Percentiles rank a stretch among this genome's conserved stretches.
phyloP scores from a whole-genome alignment of 1,140 invertebrate species.

The Drosophila watanabei region DNA sequence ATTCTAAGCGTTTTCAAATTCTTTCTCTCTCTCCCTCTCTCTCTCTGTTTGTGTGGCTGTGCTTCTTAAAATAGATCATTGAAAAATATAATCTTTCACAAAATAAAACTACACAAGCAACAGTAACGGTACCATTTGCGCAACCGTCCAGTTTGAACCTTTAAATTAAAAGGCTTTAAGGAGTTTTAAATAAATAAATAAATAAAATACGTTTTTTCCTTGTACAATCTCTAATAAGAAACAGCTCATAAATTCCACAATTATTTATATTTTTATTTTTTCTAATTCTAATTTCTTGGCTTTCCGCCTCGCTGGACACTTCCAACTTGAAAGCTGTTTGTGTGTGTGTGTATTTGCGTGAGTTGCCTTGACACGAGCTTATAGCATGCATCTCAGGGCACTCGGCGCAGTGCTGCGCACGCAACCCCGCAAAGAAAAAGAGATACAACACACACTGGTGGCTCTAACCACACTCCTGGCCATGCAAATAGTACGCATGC shows the following conservation, averaged over 20 bases:
- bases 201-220: too few species aligned
- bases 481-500: slow-evolving; percentile 10
- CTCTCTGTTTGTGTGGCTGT: background rate
- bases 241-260: background rate
- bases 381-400: slow-evolving; percentile 68
- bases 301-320: background rate
- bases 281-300: background rate
- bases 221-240: background rate
- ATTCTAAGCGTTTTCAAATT: slow-evolving; percentile 20
- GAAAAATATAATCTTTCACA: background rate
- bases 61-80: slow-evolving; percentile 34
- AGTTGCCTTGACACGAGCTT: slow-evolving; percentile 37
- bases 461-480: slow-evolving; percentile 25
- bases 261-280: background rate
- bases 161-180: background rate
- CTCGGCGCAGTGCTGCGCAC: slow-evolving; percentile 65
- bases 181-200: background rate
- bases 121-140: slow-evolving; percentile 36
- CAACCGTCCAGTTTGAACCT: slow-evolving; percentile 51
- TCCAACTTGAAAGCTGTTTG: background rate
- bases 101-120: background rate
- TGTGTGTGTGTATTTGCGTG: slow-evolving; percentile 11
- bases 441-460: slow-evolving; percentile 7
- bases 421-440: slow-evolving; percentile 36
- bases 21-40: slow-evolving; percentile 5